These are phyloP conservation scores for Cheumatopsyche charites DNA, from an alignment of 1,140 invertebrate genomes.

Conservation along the genomic window DNA sequence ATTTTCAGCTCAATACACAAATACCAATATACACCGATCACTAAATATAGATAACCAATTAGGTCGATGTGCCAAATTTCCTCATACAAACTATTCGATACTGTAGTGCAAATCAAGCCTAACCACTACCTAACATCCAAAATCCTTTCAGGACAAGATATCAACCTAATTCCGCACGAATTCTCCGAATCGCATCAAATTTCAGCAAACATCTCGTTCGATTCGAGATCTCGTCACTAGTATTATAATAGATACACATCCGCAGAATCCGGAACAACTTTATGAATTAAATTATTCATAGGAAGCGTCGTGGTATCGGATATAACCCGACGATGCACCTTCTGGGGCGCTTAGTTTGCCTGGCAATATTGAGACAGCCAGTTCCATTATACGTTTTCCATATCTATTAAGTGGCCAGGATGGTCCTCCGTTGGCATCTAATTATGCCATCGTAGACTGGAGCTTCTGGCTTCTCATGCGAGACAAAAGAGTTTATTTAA, in stretches of 20 bases:
- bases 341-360: background rate
- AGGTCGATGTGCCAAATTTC: no score
- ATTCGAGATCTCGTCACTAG: no score
- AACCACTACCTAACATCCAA: no score
- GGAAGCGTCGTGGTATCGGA: background rate
- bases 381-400: slow-evolving; percentile 21
- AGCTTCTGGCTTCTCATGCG: background rate
- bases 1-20: no score
- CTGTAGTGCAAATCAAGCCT: no score
- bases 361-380: background rate
- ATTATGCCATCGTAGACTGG: slow-evolving; percentile 21
- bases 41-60: no score
- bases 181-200: no score
- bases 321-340: background rate
- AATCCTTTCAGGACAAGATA: no score
- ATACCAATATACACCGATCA: no score
- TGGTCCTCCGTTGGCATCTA: slow-evolving; percentile 1
- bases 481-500: slow-evolving; percentile 28
- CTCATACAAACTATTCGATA: no score
- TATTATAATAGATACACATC: background rate
- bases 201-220: no score
- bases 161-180: no score
- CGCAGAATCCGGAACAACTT: background rate
- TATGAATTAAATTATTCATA: slow-evolving; percentile 4
- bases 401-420: slow-evolving; percentile 12